These are phyloP conservation scores for Lycaena phlaeas DNA, from an alignment of 2,888 invertebrate genomes.

Conservation along the genomic window DNA sequence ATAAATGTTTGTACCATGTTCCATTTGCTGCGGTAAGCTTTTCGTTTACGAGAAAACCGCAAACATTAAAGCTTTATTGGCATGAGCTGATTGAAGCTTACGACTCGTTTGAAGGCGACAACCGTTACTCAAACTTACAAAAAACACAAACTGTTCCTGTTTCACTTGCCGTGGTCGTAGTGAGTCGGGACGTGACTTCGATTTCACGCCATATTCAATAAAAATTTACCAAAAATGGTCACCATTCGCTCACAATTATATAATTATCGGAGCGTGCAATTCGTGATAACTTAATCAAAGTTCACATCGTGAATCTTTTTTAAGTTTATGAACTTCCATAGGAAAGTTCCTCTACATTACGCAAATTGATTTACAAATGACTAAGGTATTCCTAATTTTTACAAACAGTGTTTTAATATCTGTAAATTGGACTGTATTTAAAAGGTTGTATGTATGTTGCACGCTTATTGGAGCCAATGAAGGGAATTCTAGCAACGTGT, in stretches of 20 bases:
- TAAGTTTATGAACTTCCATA: neutral
- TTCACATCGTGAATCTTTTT: conserved; percentile 5
- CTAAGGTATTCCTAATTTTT: no score
- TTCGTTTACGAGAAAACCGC: conserved; percentile 8
- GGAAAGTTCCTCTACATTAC: no score
- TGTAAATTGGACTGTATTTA: no score
- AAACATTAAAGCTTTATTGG: conserved; percentile 3
- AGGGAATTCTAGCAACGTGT: conserved; percentile 39
- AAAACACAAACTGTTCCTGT: conserved; percentile 57
- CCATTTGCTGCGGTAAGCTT: neutral
- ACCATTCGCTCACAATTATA: conserved; percentile 41
- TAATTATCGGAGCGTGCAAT: conserved; percentile 40
- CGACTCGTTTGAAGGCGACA: conserved; percentile 36
- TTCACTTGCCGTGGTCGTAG: conserved; percentile 56
- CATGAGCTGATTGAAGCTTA: neutral
- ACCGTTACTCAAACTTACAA: conserved; percentile 55
- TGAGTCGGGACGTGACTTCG: conserved; percentile 50
- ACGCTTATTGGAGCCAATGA: conserved; percentile 46
- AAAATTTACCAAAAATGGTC: conserved; percentile 36
- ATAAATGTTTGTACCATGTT: neutral
- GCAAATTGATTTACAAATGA: no score
- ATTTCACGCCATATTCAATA: conserved; percentile 51
- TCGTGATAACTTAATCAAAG: conserved; percentile 28
- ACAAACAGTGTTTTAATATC: no score
- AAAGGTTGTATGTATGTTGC: conserved; percentile 17